Base-by-base conservation (phyloP, 1,140 invertebrate genomes). In the Pseudoatta argentina region DNA sequence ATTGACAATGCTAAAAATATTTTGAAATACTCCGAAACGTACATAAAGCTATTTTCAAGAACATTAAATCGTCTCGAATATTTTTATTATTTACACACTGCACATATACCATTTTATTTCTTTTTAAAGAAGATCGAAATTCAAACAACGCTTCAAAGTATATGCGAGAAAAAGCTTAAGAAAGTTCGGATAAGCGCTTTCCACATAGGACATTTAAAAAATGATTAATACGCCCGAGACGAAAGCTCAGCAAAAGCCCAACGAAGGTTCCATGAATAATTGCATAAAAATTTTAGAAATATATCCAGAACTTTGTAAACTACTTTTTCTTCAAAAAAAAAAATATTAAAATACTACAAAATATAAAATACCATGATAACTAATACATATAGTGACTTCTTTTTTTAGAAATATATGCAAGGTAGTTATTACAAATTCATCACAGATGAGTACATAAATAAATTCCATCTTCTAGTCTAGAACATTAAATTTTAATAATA, bases 201-300 rank as follows among this genome's bases (percentile, higher is more conserved):
- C 51, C 39, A 12, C 77, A 30, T 55, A 71, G 48, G n/a, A 69
- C 57, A 81, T 81, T 69, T 81, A 39, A 69, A 69, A 81, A 69
- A 51, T 81, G 77, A 81, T 81, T 81, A 81, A 81, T 71, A 71
- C 64, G 44, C 48, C 24, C 48, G 16, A 53, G 66, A 81, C 57
- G 57, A 77, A 77, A 77, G 57, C 34, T 61, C 16, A 27, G 57
- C 34, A 21, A 73, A 48, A 63, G 34, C 51, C 71, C 64, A 14
- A 55, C 30, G 39, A 77, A 61, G 73, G 34, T 63, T 77, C n/a
- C 57, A 77, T 66, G 76, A 66, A 78, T 66, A 66, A 78, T 51
- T 48, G 76, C 76, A 66, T 66, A 66, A 44, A 66, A 78, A 66
- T 64, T 66, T 66, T 24, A 78, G 44, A 78, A 66, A 78, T 77